Base-by-base conservation (phyloP, 2,797 vertebrate species). In the Gadopsis marmoratus region DNA sequence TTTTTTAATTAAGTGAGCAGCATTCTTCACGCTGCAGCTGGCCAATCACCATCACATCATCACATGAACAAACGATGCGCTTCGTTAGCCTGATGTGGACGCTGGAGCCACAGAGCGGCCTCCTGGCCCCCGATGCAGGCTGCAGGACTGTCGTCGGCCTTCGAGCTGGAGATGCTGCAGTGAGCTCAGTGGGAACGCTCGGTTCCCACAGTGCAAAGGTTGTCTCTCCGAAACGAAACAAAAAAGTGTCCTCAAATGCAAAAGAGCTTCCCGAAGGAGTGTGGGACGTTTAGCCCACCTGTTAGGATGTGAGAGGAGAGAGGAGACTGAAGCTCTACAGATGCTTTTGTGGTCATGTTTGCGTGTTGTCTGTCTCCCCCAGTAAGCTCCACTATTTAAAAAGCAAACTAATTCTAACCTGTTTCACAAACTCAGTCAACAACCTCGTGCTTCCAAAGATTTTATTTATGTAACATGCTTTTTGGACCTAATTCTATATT, bases 101-200 rank as follows among this genome's bases (percentile, higher is more conserved):
- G 26, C 26, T 26, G 26, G 26, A 26, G 26, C 26, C 26, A 26
- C 26, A 26, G 26, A 26, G 26, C 26, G 26, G 26, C 26, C 26
- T 26, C 26, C 26, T 29, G 71, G 50, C 43, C 8, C 21, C 33
- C 33, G 3, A 3, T 39, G 19, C 31, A 26, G 71, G n/a, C 69
- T 73, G 58, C 58, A 72, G 59, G 2, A 29, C 70, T 58, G 43
- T n/a, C 31, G 39, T 60, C 75, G 54, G 23, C 78, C 60, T 54
- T 59, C 56, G 37, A 37, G 58, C 69, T 64, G 80, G 55, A 48
- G 68, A 59, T 2, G 53, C 61, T 21, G 63, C 54, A 21, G 39
- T 14, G 39, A 56, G 74, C 66, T 55, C 26, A 37, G 70, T 12
- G 62, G 51, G 29, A 68, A 50, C 55, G 2, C 43, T 60, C 64